Base-by-base conservation (phyloP, 2,113 vertebrate species). In the Lucifuga dentata region DNA sequence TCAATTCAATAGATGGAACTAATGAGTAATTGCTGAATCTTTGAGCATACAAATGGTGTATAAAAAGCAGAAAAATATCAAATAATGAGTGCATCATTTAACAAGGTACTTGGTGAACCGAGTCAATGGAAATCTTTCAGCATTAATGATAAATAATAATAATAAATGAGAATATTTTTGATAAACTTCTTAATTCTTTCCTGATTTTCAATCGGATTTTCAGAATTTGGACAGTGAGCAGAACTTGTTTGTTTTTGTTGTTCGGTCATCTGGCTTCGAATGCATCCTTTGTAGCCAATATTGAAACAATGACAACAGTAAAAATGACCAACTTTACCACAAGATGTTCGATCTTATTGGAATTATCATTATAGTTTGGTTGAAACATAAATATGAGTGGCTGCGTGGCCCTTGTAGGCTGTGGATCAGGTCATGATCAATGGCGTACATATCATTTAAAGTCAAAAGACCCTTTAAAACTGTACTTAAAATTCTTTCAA, bases 1-100 rank as follows among this genome's bases (percentile, higher is more conserved):
- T n/a, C n/a, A n/a, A n/a, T n/a, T n/a, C n/a, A n/a, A n/a, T n/a
- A n/a, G 44, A n/a, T n/a, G n/a, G n/a, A 11, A 40, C 26, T 11
- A 15, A 4, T 48, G 19, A 21, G 44, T 20, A 55, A 11, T 36
- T 3, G 11, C 0, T 52, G 39, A 44, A 8, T 17, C 51, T 68
- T 49, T 16, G 6, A 48, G 26, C 50, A 23, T 21, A 23, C 50
- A 57, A 63, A 71, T 16, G n/a, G 4, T 11, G n/a, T n/a, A 24
- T 5, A 41, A 44, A 32, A 59, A 73, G 11, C 0, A 41, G 21
- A 59, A 23, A 50, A 66, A 60, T n/a, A 49, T 57, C 16, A 43
- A 57, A 56, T 26, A 58, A 57, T 24, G 57, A 57, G 24, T 10
- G 11, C 15, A 17, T 17, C 35, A 41, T 59, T 62, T 61, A 29